Evolutionary conservation across 2,888 invertebrate species (phyloP), one percentile per base, ranked within the genome.

Genomic region (Rutpela maculata): DNA sequence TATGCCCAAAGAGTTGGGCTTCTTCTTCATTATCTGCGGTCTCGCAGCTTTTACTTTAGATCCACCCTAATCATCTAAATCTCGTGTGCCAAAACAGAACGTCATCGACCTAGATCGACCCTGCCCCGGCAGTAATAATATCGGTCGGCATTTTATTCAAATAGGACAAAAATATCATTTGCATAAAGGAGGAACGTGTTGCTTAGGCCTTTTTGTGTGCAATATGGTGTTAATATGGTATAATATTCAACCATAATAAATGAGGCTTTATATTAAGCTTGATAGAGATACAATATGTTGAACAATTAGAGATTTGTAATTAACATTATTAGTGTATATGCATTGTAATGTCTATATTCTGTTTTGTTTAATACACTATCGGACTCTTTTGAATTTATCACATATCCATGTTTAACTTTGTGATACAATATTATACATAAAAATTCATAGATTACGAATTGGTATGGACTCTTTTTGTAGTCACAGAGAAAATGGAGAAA

Each of bases 21-120:
- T 87, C 87, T 86, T 88, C 89, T 88, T 88, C 88, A 88, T 88
- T 88, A 88, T 89, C 88, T 87, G 87, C 86, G 86, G 87, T 87
- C 85, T 81, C 80, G 81, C 85, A 84, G 86, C 85, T 85, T 85
- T 85, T 84, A 84, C 83, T 84, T 83, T 77, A 80, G 75, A 78
- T 78, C 74, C 35, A 18, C 81, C 77, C 80, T 84, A 84, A 83
- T 84, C 83, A 82, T 78, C 76, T 63, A 72, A 72, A 72, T 72
- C 72, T 72, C 72, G 63, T 63, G 63, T 80, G 78, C 79, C 81
- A 79, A 81, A 82, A 81, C 78, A 83, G 76, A 77, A 74, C 74
- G 77, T 70, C 80, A 55, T 55, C 72, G 63, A 26, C 67, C 67
- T 55, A 22, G 67, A 50, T 50, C 10, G 31, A 67, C 67, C 55